phyloP scores from a whole-genome alignment of 2,113 vertebrate species.

The Nothocercus nigrocapillus region DNA sequence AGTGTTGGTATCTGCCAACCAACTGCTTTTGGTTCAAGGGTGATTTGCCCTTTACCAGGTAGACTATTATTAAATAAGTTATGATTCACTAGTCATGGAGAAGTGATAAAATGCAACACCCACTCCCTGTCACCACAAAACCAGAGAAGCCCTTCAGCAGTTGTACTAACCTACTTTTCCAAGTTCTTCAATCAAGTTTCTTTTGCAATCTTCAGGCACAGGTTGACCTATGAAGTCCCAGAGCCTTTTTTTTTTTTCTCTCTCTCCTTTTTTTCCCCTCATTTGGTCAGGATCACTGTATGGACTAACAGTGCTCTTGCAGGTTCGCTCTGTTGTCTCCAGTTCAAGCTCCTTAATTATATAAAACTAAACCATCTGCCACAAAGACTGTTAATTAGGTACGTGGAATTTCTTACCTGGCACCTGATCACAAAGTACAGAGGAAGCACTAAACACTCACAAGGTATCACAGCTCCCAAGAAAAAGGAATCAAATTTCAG shows the following conservation, averaged over 20 bases:
- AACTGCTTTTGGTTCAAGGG: background rate
- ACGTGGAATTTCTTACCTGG: background rate
- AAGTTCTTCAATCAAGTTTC: fast-evolving
- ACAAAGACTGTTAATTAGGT: background rate
- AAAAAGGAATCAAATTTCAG: background rate
- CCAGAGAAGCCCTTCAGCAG: background rate
- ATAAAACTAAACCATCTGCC: background rate
- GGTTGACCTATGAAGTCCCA: background rate
- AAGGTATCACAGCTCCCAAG: background rate
- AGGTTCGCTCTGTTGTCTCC: background rate
- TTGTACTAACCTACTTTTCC: background rate
- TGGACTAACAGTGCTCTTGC: background rate
- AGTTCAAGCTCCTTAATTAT: background rate
- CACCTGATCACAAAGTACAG: background rate
- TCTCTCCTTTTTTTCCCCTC: too few relatives aligned
- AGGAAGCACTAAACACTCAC: background rate
- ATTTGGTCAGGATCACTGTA: background rate
- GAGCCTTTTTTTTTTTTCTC: too few relatives aligned
- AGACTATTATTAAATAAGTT: fast-evolving
- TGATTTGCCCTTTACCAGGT: background rate
- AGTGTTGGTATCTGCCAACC: background rate
- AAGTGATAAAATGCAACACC: background rate
- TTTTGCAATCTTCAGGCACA: fast-evolving
- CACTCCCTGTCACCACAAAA: background rate
- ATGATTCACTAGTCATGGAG: background rate